Evolutionary conservation across 2,113 vertebrate genomes (phyloP).

Genomic region (Rhynchomys soricoides): DNA sequence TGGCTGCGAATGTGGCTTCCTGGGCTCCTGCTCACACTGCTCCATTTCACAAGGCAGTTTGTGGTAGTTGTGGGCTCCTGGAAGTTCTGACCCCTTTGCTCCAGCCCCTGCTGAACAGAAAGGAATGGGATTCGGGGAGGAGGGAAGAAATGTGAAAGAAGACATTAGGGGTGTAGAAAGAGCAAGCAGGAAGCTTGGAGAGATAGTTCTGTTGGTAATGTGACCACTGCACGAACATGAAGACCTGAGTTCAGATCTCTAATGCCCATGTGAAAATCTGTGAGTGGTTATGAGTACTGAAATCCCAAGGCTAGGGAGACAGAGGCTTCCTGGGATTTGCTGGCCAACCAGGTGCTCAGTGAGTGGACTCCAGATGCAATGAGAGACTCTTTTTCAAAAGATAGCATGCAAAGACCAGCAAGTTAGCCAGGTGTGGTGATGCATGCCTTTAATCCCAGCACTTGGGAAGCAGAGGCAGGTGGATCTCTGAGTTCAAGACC

Average conservation of each 20-base stretch:
- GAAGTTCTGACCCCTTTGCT: neutral
- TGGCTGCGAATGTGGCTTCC: neutral
- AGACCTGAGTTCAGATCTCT: neutral
- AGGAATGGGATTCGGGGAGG: neutral
- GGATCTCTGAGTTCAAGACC: too few species aligned
- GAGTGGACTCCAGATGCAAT: neutral
- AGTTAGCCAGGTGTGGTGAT: too few species aligned
- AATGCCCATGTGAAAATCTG: neutral
- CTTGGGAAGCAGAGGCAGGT: too few species aligned
- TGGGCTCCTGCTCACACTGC: neutral
- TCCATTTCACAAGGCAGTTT: neutral
- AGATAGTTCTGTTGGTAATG: too few species aligned
- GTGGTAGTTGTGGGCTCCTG: neutral
- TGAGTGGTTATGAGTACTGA: too few species aligned
- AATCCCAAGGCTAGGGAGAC: neutral
- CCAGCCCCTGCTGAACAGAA: neutral
- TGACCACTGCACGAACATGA: neutral
- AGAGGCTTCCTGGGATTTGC: neutral
- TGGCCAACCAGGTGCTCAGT: neutral
- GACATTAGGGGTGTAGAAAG: neutral
- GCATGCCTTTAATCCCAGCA: too few species aligned
- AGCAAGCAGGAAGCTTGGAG: neutral
- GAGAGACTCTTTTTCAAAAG: neutral
- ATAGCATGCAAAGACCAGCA: too few species aligned
- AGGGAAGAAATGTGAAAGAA: neutral